Percentiles rank a stretch among this genome's conserved stretches.
These are phyloP conservation scores for Acronicta psi DNA, from an alignment of 2,888 invertebrate species.

Conservation along the genomic window DNA sequence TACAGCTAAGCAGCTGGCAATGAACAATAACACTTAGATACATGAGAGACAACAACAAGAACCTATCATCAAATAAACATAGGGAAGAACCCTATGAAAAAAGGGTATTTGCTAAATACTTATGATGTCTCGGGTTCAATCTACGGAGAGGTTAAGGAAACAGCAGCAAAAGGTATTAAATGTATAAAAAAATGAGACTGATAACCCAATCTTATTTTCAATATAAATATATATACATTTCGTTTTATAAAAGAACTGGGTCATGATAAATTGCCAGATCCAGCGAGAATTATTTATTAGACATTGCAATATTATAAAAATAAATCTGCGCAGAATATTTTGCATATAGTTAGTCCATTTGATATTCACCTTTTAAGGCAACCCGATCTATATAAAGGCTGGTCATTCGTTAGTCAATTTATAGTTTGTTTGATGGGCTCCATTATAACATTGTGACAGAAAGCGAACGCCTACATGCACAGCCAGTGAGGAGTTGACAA, in stretches of 20 bases:
- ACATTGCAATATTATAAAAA: no score
- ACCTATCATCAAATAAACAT: neutral
- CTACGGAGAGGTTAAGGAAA: neutral
- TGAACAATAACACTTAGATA: constrained; percentile 23
- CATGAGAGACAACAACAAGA: constrained; percentile 16
- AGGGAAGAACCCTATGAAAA: neutral
- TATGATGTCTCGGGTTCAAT: neutral
- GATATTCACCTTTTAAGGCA: neutral
- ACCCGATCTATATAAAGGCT: neutral
- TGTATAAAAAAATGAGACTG: neutral
- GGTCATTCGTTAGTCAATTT: constrained; percentile 8
- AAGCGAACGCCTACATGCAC: constrained; percentile 70
- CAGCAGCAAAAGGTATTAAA: neutral
- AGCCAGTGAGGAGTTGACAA: constrained; percentile 69
- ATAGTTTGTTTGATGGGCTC: constrained; percentile 22
- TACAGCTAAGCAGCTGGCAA: constrained; percentile 45
- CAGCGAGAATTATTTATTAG: no score
- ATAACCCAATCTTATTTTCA: no score
- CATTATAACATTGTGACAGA: constrained; percentile 30
- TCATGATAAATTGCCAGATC: no score
- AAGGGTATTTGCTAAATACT: constrained; percentile 15
- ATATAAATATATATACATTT: no score
- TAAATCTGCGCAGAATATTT: no score
- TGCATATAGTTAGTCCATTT: no score
- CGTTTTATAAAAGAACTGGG: neutral